A percentile compares a stretch with the other conserved stretches of the same genome.
These are phyloP conservation scores for Scomber colias DNA, from an alignment of 2,113 vertebrate genomes.

Conservation along the genomic window DNA sequence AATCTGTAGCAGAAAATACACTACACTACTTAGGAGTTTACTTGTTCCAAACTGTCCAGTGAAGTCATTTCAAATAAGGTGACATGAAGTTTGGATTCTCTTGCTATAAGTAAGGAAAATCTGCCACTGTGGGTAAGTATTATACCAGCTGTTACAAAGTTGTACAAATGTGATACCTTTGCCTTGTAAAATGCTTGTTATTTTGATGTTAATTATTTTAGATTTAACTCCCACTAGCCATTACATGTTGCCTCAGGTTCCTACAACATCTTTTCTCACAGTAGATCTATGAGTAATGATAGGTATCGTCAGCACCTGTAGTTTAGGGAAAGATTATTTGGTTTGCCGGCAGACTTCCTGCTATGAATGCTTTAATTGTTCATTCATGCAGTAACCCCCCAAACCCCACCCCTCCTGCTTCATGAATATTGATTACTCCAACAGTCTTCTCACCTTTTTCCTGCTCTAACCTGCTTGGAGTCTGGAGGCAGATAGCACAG, in stretches of 20 bases:
- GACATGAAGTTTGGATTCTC: not conserved
- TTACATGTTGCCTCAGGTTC: not conserved
- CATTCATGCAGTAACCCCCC: conserved; percentile 7
- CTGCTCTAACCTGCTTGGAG: conserved; percentile 4
- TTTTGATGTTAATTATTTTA: not conserved
- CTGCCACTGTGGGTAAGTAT: not conserved
- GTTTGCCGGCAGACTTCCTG: conserved; percentile 27
- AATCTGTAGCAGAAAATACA: no score
- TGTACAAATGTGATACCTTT: not conserved
- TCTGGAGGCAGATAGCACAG: conserved; percentile 2
- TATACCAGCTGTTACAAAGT: not conserved
- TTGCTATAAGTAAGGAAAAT: no score
- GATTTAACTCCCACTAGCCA: not conserved
- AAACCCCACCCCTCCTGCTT: not conserved
- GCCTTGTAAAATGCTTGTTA: not conserved
- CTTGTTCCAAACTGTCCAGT: no score
- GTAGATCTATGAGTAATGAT: not conserved
- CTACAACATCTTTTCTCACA: not conserved
- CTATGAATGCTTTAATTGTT: conserved; percentile 47
- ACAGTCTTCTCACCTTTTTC: conserved; percentile 37
- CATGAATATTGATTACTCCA: conserved; percentile 45
- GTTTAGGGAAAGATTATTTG: conserved; percentile 22
- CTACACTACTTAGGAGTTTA: no score
- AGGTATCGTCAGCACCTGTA: not conserved
- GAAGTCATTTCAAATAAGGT: no score